A percentile compares a stretch with the other conserved stretches of the same genome.
phyloP scores from a whole-genome alignment of 2,797 vertebrate genomes.

The Sebastes matsubarae region DNA sequence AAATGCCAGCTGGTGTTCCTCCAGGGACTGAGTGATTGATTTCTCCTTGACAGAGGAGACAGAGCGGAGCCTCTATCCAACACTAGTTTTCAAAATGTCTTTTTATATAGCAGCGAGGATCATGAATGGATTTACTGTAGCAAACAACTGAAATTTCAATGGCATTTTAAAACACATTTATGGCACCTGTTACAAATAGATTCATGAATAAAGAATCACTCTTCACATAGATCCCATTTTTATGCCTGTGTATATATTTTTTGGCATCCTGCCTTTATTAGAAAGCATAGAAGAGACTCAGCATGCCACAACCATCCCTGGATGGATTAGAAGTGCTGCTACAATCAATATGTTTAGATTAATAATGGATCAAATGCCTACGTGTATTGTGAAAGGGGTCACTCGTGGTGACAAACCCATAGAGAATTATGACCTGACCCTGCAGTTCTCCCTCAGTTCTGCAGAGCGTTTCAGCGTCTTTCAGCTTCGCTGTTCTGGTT shows the following conservation, averaged over 20 bases:
- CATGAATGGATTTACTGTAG: constrained; percentile 42
- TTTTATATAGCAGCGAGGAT: constrained; percentile 20
- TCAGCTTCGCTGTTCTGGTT: neutral
- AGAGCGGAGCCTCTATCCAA: constrained; percentile 38
- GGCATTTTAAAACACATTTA: constrained; percentile 35
- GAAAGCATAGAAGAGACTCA: neutral
- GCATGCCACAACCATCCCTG: neutral
- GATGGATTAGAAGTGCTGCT: neutral
- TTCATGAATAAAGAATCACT: constrained; percentile 25
- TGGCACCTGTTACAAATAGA: constrained; percentile 29
- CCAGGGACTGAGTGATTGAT: constrained; percentile 73
- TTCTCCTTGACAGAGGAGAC: constrained; percentile 72
- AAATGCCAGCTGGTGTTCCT: constrained; percentile 70
- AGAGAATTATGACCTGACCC: neutral
- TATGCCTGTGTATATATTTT: neutral
- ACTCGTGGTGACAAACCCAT: neutral
- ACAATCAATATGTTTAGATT: neutral
- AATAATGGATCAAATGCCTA: neutral
- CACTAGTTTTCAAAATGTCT: constrained; percentile 44
- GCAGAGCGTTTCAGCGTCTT: neutral
- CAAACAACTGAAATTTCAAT: constrained; percentile 47
- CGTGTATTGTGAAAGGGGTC: neutral
- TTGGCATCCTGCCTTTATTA: constrained; percentile 22
- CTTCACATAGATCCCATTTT: neutral
- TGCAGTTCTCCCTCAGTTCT: neutral